Evolutionary conservation across 2,797 vertebrate species (phyloP).

Genomic region (Atherinosoma microstoma): DNA sequence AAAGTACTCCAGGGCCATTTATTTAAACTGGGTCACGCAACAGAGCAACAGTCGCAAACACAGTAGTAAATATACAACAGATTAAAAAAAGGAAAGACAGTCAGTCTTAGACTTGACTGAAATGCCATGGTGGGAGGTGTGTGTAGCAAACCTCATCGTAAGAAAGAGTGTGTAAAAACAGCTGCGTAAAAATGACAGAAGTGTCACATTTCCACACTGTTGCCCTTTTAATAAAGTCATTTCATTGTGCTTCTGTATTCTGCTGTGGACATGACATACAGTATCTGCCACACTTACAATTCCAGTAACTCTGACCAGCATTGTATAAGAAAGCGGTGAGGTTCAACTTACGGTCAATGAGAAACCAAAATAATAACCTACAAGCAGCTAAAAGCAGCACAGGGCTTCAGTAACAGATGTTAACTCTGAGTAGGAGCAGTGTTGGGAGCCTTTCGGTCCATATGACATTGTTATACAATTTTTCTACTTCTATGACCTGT

Average conservation of each 20-base stretch:
- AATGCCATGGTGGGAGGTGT: no score
- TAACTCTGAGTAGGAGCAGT: constrained; percentile 1
- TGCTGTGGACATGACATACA: neutral
- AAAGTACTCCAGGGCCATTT: neutral
- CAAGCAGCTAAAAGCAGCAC: neutral
- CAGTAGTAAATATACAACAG: neutral
- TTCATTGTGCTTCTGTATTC: no score
- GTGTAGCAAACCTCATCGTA: no score
- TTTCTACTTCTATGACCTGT: constrained; percentile 4
- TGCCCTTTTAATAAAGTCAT: no score
- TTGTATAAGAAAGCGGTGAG: constrained; percentile 14
- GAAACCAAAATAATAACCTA: constrained; percentile 25
- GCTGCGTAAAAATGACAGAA: neutral
- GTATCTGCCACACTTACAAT: neutral
- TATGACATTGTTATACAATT: neutral
- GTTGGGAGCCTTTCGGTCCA: neutral
- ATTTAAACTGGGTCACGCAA: neutral
- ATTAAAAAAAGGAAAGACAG: neutral
- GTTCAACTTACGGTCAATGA: constrained; percentile 1
- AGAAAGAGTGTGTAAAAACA: neutral
- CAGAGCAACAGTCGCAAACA: no score
- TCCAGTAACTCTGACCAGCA: constrained; percentile 1
- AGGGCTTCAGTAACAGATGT: neutral
- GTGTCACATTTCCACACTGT: neutral
- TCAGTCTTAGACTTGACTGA: no score